Percentiles rank a stretch among this genome's conserved stretches.
Evolutionary conservation across 1,140 invertebrate genomes (phyloP).

Genomic region (Achatina immaculata): DNA sequence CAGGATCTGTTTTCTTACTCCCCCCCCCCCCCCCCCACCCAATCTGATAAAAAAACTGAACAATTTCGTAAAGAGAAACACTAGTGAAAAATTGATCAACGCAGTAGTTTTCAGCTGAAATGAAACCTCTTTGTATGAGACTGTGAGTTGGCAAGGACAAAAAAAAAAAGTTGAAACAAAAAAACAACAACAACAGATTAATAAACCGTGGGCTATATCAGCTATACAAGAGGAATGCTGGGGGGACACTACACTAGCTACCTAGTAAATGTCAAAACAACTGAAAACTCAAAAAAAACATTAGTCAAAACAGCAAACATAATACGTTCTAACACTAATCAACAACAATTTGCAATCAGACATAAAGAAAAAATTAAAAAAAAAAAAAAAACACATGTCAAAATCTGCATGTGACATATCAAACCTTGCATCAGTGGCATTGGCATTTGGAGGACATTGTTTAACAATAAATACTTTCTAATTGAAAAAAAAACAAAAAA

Average conservation of each 20-base stretch:
- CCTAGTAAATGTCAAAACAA: not conserved
- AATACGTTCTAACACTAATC: not conserved
- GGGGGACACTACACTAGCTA: not conserved
- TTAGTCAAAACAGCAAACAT: slow-evolving; percentile 4
- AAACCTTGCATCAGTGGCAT: not conserved
- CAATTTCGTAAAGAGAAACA: no score
- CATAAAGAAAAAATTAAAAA: no score
- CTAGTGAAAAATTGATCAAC: no score
- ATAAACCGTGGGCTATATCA: not conserved
- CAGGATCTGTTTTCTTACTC: no score
- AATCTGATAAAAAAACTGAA: no score
- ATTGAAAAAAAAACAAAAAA: not conserved
- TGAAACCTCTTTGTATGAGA: no score
- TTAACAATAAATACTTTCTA: slow-evolving; percentile 8
- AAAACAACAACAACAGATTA: not conserved
- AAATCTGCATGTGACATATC: slow-evolving; percentile 3
- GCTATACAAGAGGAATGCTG: slow-evolving; percentile 7
- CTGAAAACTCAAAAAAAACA: not conserved
- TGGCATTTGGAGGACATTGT: not conserved
- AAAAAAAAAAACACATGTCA: not conserved
- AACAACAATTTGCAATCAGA: not conserved
- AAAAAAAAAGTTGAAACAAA: no score
- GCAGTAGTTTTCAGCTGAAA: no score
- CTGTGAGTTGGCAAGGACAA: no score
- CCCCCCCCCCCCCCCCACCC: no score